These are phyloP conservation scores for Macrophya annulata DNA, from an alignment of 2,888 invertebrate genomes.

Conservation along the genomic window DNA sequence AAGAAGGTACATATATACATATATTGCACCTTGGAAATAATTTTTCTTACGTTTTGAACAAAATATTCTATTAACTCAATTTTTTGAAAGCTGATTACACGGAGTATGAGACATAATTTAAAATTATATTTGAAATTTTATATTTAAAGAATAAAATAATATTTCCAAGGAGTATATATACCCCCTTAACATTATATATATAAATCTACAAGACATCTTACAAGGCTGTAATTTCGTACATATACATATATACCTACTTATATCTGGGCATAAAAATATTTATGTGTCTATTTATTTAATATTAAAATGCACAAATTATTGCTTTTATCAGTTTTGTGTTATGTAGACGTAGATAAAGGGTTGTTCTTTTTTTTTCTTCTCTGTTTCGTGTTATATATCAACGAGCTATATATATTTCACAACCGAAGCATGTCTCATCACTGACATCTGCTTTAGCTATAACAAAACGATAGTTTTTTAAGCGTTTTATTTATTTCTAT, in stretches of 20 bases:
- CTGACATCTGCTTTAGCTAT: constrained; percentile 25
- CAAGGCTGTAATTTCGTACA: background rate
- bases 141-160: no score
- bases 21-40: no score
- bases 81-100: no score
- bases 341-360: background rate
- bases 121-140: no score
- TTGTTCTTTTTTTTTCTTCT: background rate
- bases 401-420: background rate
- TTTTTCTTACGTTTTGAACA: no score
- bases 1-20: no score
- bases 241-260: background rate
- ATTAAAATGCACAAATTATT: constrained; percentile 22
- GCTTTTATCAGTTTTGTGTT: constrained; percentile 22
- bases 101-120: no score
- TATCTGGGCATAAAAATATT: background rate
- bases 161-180: no score
- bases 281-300: background rate
- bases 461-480: background rate
- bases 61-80: no score
- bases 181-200: no score
- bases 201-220: background rate
- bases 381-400: constrained; percentile 5
- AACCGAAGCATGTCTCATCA: constrained; percentile 8
- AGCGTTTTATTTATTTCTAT: background rate